Base-by-base conservation (phyloP, 2,797 vertebrate genomes). In the Adelosebastes latens region DNA sequence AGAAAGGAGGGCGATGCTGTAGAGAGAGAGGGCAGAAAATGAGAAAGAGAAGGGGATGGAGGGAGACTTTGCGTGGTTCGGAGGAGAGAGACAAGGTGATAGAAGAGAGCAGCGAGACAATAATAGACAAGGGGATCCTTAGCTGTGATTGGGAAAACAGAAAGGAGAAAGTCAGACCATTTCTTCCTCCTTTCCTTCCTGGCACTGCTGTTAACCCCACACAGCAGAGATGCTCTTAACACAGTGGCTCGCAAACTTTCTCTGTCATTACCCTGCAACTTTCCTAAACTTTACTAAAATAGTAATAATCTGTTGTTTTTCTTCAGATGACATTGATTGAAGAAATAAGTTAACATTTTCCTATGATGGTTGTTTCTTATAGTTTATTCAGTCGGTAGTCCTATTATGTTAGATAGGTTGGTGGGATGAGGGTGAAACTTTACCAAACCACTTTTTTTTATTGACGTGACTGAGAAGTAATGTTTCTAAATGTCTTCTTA, bases 51-150 rank as follows among this genome's bases (percentile, higher is more conserved):
- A 68, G 32, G n/a, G 6, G 64, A 74, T 22, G 42, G 24, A 13
- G 70, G 64, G 61, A n/a, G 73, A 24, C 34, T 66, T 56, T 36
- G 34, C 7, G 6, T 70, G 25, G 64, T 81, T 64, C 32, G 11
- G 24, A 68, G 29, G 22, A 59, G 46, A 32, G n/a, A 64, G 18
- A 18, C 53, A 68, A 36, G 46, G 52, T 72, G 73, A 78, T 25
- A 18, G 68, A 79, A 68, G 68, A 81, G 71, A 68, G 25, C 29
- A 77, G 56, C 31, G 58, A 80, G 61, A 79, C 62, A 70, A 77
- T 83, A 65, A 27, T 73, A 63, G 85, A 70, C 13, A 22, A 32
- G 9, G 12, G 31, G 31, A 74, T 70, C 18, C 59, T 69, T 62
- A 7, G n/a, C 63, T 78, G 5, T 68, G 70, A 70, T 71, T 46